phyloP scores from a whole-genome alignment of 2,888 invertebrate genomes.

The Nymphalis urticae region DNA sequence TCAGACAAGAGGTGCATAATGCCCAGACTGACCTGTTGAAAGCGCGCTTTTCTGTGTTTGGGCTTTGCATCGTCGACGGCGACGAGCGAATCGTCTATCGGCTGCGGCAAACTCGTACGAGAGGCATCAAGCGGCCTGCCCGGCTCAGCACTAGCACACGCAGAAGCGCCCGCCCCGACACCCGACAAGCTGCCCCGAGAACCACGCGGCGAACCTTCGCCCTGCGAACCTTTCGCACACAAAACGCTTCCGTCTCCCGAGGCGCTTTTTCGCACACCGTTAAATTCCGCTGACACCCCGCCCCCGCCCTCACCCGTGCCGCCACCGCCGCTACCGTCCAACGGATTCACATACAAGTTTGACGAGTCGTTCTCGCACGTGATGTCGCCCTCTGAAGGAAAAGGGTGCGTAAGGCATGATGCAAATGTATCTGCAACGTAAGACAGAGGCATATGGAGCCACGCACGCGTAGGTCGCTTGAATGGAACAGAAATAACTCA shows the following conservation, averaged over 20 bases:
- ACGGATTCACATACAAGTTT: conserved; percentile 93
- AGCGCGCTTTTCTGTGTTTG: conserved; percentile 92
- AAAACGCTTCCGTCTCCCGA: conserved; percentile 88
- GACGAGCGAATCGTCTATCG: conserved; percentile 64
- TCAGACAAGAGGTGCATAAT: conserved; percentile 3
- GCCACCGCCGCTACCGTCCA: conserved; percentile 85
- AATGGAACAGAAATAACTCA: conserved; percentile 32
- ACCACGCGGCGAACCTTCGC: conserved; percentile 74
- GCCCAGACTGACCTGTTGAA: conserved; percentile 85
- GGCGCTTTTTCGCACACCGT: conserved; percentile 88
- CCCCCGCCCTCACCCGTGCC: conserved; percentile 53
- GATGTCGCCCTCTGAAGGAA: conserved; percentile 91
- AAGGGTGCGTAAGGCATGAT: conserved; percentile 97
- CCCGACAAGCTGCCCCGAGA: conserved; percentile 74
- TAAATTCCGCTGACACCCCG: conserved; percentile 66
- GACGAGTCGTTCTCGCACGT: conserved; percentile 87
- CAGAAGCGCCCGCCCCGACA: conserved; percentile 48
- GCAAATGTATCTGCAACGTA: conserved; percentile 96
- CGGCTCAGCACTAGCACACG: conserved; percentile 42
- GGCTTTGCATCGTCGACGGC: conserved; percentile 82
- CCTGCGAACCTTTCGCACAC: conserved; percentile 82
- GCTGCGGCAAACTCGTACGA: conserved; percentile 71
- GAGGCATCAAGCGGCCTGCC: conserved; percentile 59
- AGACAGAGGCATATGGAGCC: conserved; percentile 78
- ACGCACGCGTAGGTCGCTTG: conserved; percentile 54